Evolutionary conservation across 37 sponge, comb jelly and placozoan genomes (phyloP).

Genomic region (Axinella damicornis): DNA sequence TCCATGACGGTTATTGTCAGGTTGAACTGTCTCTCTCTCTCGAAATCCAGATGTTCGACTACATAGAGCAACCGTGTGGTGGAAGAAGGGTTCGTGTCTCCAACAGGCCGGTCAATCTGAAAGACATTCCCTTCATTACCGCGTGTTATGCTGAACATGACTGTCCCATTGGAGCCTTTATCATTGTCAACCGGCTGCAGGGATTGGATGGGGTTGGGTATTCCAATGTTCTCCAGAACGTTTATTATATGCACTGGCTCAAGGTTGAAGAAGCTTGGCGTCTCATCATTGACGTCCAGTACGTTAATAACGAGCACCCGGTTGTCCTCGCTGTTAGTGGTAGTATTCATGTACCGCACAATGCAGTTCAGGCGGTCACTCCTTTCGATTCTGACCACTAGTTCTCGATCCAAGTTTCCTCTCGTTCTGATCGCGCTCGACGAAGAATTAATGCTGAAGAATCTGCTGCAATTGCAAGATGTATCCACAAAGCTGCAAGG

Average conservation of each 20-base stretch:
- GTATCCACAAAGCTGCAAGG: too few species aligned
- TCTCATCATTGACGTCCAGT: constrained; percentile 69
- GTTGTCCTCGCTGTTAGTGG: neutral
- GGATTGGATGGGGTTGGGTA: constrained; percentile 9
- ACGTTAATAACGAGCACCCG: constrained; percentile 17
- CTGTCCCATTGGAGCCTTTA: constrained; percentile 66
- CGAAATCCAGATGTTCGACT: constrained; percentile 39
- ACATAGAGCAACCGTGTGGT: constrained; percentile 23
- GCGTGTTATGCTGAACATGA: constrained; percentile 29
- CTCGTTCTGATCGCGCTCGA: constrained; percentile 15
- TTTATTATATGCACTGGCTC: constrained; percentile 5
- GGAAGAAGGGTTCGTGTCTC: neutral
- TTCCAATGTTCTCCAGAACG: constrained; percentile 25
- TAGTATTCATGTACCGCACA: neutral
- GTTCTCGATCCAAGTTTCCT: constrained; percentile 65
- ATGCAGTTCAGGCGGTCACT: constrained; percentile 36
- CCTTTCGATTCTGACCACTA: neutral
- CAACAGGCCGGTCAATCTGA: neutral
- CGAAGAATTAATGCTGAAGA: constrained; percentile 18
- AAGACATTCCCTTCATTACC: constrained; percentile 65
- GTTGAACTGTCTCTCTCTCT: constrained; percentile 18
- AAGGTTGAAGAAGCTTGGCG: constrained; percentile 58
- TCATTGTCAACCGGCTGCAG: constrained; percentile 65
- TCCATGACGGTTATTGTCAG: constrained; percentile 61
- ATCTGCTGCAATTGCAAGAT: neutral